phyloP scores from a whole-genome alignment of 1,140 invertebrate genomes.

The Meteorus sp. region DNA sequence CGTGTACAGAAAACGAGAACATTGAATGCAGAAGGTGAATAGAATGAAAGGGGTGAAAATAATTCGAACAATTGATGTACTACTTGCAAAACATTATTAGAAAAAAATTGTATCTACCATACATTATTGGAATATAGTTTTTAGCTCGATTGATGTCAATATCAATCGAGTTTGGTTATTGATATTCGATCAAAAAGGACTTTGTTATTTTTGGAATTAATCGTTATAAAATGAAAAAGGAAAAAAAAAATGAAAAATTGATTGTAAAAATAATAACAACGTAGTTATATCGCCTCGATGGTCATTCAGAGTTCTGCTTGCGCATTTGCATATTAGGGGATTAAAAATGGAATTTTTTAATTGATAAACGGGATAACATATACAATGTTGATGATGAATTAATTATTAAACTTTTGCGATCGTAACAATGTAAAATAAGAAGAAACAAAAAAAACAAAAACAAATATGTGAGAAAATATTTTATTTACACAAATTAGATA shows the following conservation, averaged over 20 bases:
- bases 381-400: not conserved
- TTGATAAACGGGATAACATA: not conserved
- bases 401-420: not conserved
- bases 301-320: constrained; percentile 13
- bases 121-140: not conserved
- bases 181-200: constrained; percentile 12
- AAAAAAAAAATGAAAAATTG: too few species aligned
- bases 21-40: not conserved
- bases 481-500: constrained; percentile 18
- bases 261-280: too few species aligned
- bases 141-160: constrained; percentile 6
- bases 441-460: not conserved
- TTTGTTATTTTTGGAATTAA: constrained; percentile 24
- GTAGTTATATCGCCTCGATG: constrained; percentile 17
- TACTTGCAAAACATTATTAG: constrained; percentile 8
- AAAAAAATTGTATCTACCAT: constrained; percentile 13
- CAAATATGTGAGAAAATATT: not conserved
- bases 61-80: not conserved
- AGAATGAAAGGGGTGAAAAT: not conserved
- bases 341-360: constrained; percentile 2
- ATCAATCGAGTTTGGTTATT: constrained; percentile 13
- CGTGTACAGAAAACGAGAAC: constrained; percentile 8
- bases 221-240: constrained; percentile 1
- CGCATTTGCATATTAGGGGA: constrained; percentile 1
- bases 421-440: not conserved